Conservation (phyloP, 1,140 invertebrate species). For the Plectrocnemia conspersa region DNA sequence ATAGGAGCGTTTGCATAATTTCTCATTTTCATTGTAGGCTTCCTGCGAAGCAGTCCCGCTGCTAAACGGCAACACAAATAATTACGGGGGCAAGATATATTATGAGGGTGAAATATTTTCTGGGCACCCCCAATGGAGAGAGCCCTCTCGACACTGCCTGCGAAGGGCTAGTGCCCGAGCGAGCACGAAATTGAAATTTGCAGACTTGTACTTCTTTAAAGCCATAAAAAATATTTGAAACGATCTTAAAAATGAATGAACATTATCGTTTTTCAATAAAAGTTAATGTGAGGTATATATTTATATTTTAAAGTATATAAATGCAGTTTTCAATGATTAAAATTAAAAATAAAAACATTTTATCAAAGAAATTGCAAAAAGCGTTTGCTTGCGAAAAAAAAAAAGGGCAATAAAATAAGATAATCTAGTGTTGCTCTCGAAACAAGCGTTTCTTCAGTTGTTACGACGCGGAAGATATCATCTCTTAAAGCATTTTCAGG, state of each 20-base stretch:
- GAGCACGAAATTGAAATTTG: too few species aligned
- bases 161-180: not conserved
- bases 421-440: constrained; percentile 26
- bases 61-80: constrained; percentile 20
- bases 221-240: too few species aligned
- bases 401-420: constrained; percentile 30
- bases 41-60: constrained; percentile 12
- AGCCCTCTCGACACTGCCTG: not conserved
- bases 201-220: too few species aligned
- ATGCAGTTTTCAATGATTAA: too few species aligned
- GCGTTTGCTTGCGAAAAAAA: constrained; percentile 24
- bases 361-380: constrained; percentile 7
- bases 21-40: constrained; percentile 16
- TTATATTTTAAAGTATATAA: too few species aligned
- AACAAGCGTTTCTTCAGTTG: constrained; percentile 21
- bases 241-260: too few species aligned
- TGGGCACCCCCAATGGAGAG: too few species aligned
- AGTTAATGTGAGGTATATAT: too few species aligned
- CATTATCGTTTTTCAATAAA: too few species aligned
- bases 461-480: constrained; percentile 14
- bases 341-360: too few species aligned
- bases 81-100: constrained; percentile 26
- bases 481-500: too few species aligned
- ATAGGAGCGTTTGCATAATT: constrained; percentile 15
- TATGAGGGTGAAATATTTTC: constrained; percentile 22